Evolutionary conservation across 2,113 vertebrate genomes (phyloP), one percentile per base, ranked within the genome.

Genomic region (Jacana jacana): DNA sequence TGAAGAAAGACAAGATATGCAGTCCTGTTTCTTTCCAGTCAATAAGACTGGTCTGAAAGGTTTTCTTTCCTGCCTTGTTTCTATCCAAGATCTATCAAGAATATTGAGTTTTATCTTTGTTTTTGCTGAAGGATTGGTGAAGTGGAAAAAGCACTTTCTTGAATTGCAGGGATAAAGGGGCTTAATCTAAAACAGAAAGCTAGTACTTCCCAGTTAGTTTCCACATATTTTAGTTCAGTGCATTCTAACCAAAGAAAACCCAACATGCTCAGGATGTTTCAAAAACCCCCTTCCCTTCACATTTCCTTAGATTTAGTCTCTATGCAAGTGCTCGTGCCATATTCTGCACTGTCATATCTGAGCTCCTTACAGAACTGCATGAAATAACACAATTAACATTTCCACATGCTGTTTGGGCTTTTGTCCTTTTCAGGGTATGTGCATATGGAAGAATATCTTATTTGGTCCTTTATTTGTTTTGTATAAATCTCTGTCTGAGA

Each of bases 11-110:
- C 61, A 88, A 88, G 54, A 65, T 40, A 52, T 49, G 18, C 75
- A 80, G 66, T 37, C 55, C 37, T 80, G 40, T 70, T 94, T 88
- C 78, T 95, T 95, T 97, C 55, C 64, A 86, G 64, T 19, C 30
- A 52, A 83, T 90, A 95, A 96, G 96, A 80, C 13, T 25, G 69
- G 30, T 39, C 35, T 86, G 71, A 89, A 94, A 94, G 20, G 7
- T 86, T 96, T 89, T 91, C 35, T 89, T 93, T 83, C 19, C 42
- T 88, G 63, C 46, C 69, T 86, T 90, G 30, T 52, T 81, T 95
- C 91, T 86, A 90, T 81, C 55, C 51, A 86, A 91, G 70, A 87
- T 70, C 88, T 88, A 94, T 93, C 54, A 94, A 85, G 71, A 89
- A 77, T 93, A 94, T 89, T 89, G 90, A 95, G 46, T 78, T 88